Evolutionary conservation across 2,797 vertebrate species (phyloP), one percentile per base, ranked within the genome.

Genomic region (Acrossocheilus wenchowensis): DNA sequence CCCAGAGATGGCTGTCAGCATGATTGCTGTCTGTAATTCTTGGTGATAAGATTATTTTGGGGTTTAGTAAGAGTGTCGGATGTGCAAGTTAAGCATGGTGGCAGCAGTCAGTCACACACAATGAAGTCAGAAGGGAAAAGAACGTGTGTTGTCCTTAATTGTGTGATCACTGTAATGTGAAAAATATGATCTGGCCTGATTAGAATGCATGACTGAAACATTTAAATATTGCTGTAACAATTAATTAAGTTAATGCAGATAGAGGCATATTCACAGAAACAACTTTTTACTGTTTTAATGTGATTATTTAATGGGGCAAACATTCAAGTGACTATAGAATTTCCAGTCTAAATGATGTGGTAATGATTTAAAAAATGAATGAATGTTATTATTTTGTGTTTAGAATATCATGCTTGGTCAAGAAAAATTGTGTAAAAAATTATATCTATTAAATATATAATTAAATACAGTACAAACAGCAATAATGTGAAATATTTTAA

Each of bases 21-120:
- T 19, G 69, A 82, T 52, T 78, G 74, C 41, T 68, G 14, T 73
- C 68, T 82, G 54, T 83, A 48, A 50, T 36, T 69, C 43, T 66
- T 48, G 14, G 41, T 64, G 73, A 78, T 77, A 41, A 78, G 45
- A 78, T 68, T 84, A 45, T 64, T 66, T 84, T 14, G n/a, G 6
- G 30, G 43, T 81, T 81, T 30, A 81, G 60, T 30, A 34, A 30
- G 48, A n/a, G 50, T 72, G 48, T 19, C 5, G 1, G 50, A 54
- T 54, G 23, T 72, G 23, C 12, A 72, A 17, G 21, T 57, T 57
- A 60, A 78, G 52, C 3, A 78, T 1, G 12, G 52, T 39, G 21
- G 21, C 36, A 78, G 52, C 23, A 78, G 54, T 78, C 54, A 60
- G 54, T 9, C 36, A 62, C 36, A 78, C 17, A 30, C 43, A 48